Evolutionary conservation across 2,797 vertebrate species (phyloP).

Genomic region (Spondyliosoma cantharus): DNA sequence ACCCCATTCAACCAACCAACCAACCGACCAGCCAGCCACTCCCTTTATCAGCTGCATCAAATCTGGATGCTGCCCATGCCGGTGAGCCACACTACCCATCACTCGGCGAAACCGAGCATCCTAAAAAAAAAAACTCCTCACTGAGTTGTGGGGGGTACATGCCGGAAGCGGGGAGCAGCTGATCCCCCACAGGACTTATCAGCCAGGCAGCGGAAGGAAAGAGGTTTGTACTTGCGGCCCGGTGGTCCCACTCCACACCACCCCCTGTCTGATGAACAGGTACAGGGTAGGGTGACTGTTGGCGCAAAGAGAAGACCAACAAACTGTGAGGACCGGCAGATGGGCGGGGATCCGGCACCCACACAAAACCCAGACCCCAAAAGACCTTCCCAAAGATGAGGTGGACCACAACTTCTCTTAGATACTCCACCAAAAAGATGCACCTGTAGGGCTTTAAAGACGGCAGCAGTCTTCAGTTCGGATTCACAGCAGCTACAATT

Average conservation of each 20-base stretch:
- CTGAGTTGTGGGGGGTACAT: slow-evolving; percentile 74
- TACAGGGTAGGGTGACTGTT: slow-evolving; percentile 75
- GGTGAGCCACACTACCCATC: slow-evolving; percentile 52
- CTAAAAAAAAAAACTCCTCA: slow-evolving; percentile 67
- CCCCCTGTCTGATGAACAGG: slow-evolving; percentile 78
- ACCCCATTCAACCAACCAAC: slow-evolving; percentile 58
- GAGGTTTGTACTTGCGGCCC: slow-evolving; percentile 83
- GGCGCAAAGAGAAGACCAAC: slow-evolving; percentile 80
- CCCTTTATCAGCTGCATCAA: slow-evolving; percentile 67
- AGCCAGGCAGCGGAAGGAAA: slow-evolving; percentile 82
- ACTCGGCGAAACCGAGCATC: slow-evolving; percentile 52
- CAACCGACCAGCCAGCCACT: slow-evolving; percentile 57
- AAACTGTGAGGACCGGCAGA: slow-evolving; percentile 67
- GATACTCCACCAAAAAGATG: slow-evolving; percentile 5
- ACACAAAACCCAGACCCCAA: slow-evolving; percentile 27
- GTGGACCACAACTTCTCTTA: slow-evolving; percentile 26
- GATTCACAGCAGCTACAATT: slow-evolving; percentile 35
- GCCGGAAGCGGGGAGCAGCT: slow-evolving; percentile 73
- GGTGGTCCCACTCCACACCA: slow-evolving; percentile 82
- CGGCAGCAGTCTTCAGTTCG: background rate
- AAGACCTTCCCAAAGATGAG: slow-evolving; percentile 20
- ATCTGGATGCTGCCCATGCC: slow-evolving; percentile 68
- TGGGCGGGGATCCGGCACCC: slow-evolving; percentile 19
- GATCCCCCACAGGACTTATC: slow-evolving; percentile 72
- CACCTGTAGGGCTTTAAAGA: slow-evolving; percentile 18